Base-by-base conservation (phyloP, 1,140 invertebrate species). In the Tenebrio molitor region DNA sequence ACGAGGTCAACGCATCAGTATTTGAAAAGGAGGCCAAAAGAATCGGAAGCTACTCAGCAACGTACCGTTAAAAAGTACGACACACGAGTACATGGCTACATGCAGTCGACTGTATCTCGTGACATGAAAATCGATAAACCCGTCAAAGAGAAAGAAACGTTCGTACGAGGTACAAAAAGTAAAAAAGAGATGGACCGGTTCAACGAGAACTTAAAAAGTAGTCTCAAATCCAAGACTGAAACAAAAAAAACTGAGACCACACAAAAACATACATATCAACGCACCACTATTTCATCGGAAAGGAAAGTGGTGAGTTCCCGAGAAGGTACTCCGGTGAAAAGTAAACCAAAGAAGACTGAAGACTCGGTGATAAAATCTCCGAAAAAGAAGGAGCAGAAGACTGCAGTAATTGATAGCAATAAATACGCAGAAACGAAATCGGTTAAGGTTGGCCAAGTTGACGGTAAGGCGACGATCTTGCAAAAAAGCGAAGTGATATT, bases 51-150 rank as follows among this genome's bases (percentile, higher is more conserved):
- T 15, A 62, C 62, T 33, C 46, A 58, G 10, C 19, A 14, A n/a
- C 71, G 69, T n/a, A 65, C 62, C 4, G 46, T 73, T 17, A 74
- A 66, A 19, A 80, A 79, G 58, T 73, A 63, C 53, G 76, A 81
- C 39, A 71, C 53, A 53, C 36, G 76, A 34, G 50, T 80, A 1
- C 77, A 81, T 72, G 83, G 84, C 1, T 86, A 85, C 68, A 85
- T 85, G 84, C 82, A 83, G 63, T 84, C 84, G 0, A 86, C 85
- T 29, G 42, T 85, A 7, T 85, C 85, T 1, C 73, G 84, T 74
- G 82, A 84, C 78, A 80, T 85, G 76, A 86, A 85, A 76, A 80
- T 85, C 50, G 84, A 82, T 19, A 78, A 77, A 53, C 42, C 67
- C 12, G 19, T 25, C 17, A 77, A 74, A 23, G 78, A 80, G 17